Evolutionary conservation across 37 sponge, comb jelly and placozoan genomes (phyloP).

Genomic region (Petrosia ficiformis): DNA sequence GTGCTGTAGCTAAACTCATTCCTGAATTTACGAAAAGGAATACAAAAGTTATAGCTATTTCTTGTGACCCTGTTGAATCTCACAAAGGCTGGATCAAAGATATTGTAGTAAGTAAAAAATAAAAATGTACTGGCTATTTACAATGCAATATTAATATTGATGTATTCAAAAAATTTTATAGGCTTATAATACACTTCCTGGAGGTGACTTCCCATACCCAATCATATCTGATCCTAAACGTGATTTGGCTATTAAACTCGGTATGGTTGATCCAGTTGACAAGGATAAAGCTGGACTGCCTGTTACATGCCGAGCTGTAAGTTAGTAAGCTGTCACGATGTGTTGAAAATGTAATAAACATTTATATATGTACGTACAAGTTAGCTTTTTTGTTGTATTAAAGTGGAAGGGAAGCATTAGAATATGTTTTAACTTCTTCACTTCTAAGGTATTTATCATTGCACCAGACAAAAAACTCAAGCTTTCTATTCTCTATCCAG

Average conservation of each 20-base stretch:
- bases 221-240: constrained; percentile 93
- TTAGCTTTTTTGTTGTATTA: background rate
- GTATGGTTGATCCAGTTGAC: constrained; percentile 96
- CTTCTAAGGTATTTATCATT: constrained; percentile 79
- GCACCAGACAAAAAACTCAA: constrained; percentile 97
- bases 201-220: constrained; percentile 75
- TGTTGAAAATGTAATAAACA: background rate
- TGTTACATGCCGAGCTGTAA: constrained; percentile 90
- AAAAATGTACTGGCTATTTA: background rate
- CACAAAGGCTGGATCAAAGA: constrained; percentile 84
- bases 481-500: constrained; percentile 94
- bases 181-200: constrained; percentile 21
- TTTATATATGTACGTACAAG: background rate
- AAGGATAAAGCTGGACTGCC: constrained; percentile 97
- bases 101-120: constrained; percentile 37
- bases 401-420: constrained; percentile 5
- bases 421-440: no score
- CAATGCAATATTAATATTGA: background rate
- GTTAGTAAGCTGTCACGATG: constrained; percentile 2
- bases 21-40: constrained; percentile 82
- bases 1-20: constrained; percentile 59
- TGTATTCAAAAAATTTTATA: constrained; percentile 34
- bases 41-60: constrained; percentile 77
- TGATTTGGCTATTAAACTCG: constrained; percentile 86
- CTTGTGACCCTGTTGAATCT: constrained; percentile 68